Conservation (phyloP, 2,888 invertebrate species). For the Tolmerus cingulatus region DNA sequence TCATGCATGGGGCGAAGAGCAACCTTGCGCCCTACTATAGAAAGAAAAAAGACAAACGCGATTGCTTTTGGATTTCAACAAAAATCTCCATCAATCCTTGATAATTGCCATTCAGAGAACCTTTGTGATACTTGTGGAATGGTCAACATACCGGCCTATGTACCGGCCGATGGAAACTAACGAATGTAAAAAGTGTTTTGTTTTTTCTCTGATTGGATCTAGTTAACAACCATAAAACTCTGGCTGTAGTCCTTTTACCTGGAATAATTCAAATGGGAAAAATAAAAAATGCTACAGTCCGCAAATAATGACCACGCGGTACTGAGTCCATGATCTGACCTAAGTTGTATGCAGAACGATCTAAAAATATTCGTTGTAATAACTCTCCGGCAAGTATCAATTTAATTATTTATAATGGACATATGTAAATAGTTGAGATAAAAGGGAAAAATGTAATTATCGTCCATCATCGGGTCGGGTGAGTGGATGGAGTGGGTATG, state of each 20-base stretch:
- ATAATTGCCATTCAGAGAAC: constrained; percentile 18
- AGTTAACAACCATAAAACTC: constrained; percentile 29
- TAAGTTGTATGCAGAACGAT: constrained; percentile 8
- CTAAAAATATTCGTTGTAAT: constrained; percentile 29
- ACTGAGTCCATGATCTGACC: background rate
- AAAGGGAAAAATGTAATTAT: constrained; percentile 44
- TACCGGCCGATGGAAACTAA: constrained; percentile 17
- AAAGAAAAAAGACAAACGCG: background rate
- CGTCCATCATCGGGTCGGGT: constrained; percentile 40
- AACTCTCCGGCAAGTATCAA: constrained; percentile 36
- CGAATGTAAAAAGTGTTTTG: constrained; percentile 23
- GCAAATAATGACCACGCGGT: constrained; percentile 2
- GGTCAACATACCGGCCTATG: background rate
- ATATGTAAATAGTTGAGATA: constrained; percentile 45
- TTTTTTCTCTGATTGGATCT: constrained; percentile 16
- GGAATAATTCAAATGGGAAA: constrained; percentile 8
- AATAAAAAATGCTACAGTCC: background rate
- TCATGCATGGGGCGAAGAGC: background rate
- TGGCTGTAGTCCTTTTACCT: background rate
- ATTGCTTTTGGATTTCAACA: constrained; percentile 14
- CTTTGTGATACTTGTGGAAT: background rate
- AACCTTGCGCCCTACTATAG: background rate
- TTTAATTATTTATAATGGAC: constrained; percentile 46
- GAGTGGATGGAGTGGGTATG: constrained; percentile 32
- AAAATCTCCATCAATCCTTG: constrained; percentile 32